Conservation (phyloP, 2,797 vertebrate species). For the Rhynchotus rufescens region DNA sequence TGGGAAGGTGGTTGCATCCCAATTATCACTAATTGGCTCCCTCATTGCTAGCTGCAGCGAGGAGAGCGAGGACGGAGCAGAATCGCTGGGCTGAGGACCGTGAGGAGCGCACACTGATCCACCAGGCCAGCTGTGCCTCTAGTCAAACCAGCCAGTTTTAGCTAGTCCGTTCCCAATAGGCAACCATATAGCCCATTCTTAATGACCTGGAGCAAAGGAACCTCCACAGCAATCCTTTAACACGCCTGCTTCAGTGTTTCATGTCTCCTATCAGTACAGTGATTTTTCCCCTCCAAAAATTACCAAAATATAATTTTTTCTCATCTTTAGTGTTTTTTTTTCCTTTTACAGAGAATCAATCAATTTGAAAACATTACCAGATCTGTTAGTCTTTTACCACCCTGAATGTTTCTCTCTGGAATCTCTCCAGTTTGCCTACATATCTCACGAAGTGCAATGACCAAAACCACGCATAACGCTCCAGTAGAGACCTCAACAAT, state of each 20-base stretch:
- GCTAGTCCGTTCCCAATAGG: not conserved
- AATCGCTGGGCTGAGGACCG: not conserved
- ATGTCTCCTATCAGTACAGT: not conserved
- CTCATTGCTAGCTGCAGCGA: not conserved
- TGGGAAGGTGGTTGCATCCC: not conserved
- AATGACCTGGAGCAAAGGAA: not conserved
- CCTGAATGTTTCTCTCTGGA: not conserved
- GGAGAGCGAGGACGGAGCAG: not conserved
- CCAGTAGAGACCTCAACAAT: not conserved
- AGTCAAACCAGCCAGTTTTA: not conserved
- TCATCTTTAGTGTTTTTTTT: not conserved
- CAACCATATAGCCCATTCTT: not conserved
- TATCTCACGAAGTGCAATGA: not conserved
- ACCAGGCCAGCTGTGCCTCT: not conserved
- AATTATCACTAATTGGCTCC: constrained; percentile 41
- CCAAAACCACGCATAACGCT: not conserved
- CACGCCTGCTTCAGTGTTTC: not conserved
- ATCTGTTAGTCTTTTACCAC: not conserved
- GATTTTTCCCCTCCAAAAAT: not conserved
- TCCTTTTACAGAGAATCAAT: not conserved
- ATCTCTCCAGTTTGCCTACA: not conserved
- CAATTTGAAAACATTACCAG: not conserved
- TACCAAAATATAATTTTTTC: not conserved
- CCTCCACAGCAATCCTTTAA: not conserved
- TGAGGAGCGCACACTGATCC: not conserved